Conservation (phyloP, 2,797 vertebrate species). For the Acanthurus leucopareius region DNA sequence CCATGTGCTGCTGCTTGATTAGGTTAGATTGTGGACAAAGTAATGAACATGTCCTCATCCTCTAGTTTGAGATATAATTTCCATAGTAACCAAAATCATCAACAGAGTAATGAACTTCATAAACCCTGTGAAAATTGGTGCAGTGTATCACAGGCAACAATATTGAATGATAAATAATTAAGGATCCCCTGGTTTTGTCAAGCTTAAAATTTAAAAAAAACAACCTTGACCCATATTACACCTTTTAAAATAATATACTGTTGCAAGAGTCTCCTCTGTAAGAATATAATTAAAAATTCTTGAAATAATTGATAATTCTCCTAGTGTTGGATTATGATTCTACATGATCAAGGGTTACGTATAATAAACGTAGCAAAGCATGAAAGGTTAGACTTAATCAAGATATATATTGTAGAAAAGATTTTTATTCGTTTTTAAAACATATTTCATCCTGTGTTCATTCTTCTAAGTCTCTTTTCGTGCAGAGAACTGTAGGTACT, state of each 20-base stretch:
- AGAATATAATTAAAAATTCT: neutral
- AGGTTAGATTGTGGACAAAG: neutral
- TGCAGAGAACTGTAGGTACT: neutral
- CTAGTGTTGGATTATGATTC: neutral
- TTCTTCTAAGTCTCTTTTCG: neutral
- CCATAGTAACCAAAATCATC: neutral
- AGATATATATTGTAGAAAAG: neutral
- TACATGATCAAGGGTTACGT: neutral
- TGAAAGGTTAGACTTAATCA: neutral
- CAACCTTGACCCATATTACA: neutral
- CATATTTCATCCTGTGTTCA: neutral
- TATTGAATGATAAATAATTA: constrained; percentile 19
- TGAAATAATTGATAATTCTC: no score
- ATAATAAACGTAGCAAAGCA: neutral
- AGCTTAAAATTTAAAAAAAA: constrained; percentile 8
- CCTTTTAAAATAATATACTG: neutral
- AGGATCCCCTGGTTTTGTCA: neutral
- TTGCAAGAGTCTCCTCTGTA: neutral
- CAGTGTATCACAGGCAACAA: constrained; percentile 1
- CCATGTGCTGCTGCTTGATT: neutral
- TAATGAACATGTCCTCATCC: neutral
- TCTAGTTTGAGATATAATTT: neutral
- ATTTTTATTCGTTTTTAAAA: neutral
- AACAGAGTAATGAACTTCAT: constrained; percentile 6
- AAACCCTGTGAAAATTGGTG: neutral